Base-by-base conservation (phyloP, 2,888 invertebrate species). In the Anthoptus insignis region DNA sequence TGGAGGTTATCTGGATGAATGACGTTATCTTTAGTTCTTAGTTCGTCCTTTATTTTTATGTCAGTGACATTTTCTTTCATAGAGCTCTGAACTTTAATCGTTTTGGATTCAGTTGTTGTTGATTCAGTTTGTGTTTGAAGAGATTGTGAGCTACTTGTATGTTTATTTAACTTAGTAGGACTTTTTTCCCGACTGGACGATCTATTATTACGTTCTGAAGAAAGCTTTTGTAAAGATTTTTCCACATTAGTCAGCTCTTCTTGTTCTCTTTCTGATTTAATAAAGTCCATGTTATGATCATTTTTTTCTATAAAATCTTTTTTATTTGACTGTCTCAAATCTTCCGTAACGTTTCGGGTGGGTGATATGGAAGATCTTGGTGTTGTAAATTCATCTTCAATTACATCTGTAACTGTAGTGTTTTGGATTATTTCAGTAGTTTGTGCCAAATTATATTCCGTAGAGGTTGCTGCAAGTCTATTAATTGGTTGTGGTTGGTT, bases 191-290 rank as follows among this genome's bases (percentile, higher is more conserved):
- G 80, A 65, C 78, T 84, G 0, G 85, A 84, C 32, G 86, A 84
- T 59, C 77, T 83, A 58, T 81, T 78, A 59, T 78, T 86, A 11
- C 88, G 84, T 24, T 85, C 83, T 0, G 91, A 91, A n/a, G 92
- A 93, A 14, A 90, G 71, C 71, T 87, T 91, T 71, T 88, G 79
- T 4, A 89, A 74, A 14, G 90, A 89, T 56, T 87, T 86, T 74
- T 91, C 86, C 3, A 91, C 89, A 74, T 80, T 84, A 52, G 90
- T 84, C 14, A 90, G 69, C 69, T 90, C 81, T 76, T 90, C 88
- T 72, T 86, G 84, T 75, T 91, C 88, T 74, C 84, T 82, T 74
- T 93, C 91, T 3, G 86, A 83, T 29, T 79, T 71, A 7, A 89
- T 79, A 56, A 89, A 86, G 68, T 84, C 81, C 22, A 76, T 78